Evolutionary conservation across 2,113 vertebrate species (phyloP).

Genomic region (Colossoma macropomum): DNA sequence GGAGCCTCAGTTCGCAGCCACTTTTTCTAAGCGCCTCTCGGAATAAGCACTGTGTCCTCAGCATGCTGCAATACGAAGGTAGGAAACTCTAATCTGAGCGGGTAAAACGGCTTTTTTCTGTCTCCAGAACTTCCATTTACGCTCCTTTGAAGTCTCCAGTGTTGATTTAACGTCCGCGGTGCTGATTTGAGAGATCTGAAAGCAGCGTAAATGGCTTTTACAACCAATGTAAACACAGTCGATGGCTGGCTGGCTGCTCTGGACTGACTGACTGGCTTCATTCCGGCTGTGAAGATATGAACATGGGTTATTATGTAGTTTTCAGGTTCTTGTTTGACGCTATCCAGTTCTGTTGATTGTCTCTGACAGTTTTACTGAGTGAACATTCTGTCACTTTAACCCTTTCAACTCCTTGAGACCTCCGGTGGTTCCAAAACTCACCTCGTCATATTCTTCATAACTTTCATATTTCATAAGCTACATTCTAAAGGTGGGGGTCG

Average conservation of each 20-base stretch:
- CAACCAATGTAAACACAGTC: not conserved
- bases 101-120: not conserved
- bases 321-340: too few relatives aligned
- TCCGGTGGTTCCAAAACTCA: too few relatives aligned
- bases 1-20: conserved; percentile 56
- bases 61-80: conserved; percentile 81
- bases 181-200: not conserved
- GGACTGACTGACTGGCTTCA: too few relatives aligned
- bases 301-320: too few relatives aligned
- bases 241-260: not conserved
- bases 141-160: not conserved
- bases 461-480: too few relatives aligned
- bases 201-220: not conserved
- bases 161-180: not conserved
- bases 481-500: too few relatives aligned
- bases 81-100: conserved; percentile 41
- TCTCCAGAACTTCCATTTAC: too few relatives aligned
- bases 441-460: too few relatives aligned
- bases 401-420: too few relatives aligned
- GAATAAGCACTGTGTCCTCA: conserved; percentile 78
- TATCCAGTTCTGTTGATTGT: too few relatives aligned
- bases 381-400: too few relatives aligned
- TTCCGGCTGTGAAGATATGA: not conserved
- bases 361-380: too few relatives aligned
- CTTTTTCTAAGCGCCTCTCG: conserved; percentile 39